Conservation (phyloP, 2,113 vertebrate genomes). For the Cacatua alba region DNA sequence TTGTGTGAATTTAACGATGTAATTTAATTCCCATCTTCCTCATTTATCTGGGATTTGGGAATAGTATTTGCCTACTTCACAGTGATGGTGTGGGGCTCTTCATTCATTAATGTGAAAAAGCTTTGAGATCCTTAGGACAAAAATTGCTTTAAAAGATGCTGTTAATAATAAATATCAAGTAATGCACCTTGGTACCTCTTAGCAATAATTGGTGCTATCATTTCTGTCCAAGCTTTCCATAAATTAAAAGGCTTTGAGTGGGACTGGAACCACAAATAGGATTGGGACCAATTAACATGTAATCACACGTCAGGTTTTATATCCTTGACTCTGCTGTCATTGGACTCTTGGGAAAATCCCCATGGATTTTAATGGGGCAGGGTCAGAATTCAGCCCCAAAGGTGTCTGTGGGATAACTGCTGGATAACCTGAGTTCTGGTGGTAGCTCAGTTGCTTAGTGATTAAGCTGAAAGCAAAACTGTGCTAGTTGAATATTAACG, state of each 20-base stretch:
- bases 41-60: not conserved
- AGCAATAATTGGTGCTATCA: slow-evolving; percentile 41
- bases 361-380: not conserved
- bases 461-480: slow-evolving; percentile 20
- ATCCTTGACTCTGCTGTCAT: slow-evolving; percentile 11
- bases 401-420: not conserved
- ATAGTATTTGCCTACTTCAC: slow-evolving; percentile 41
- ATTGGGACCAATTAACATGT: slow-evolving; percentile 39
- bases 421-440: not conserved
- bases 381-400: slow-evolving; percentile 24
- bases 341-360: slow-evolving; percentile 5
- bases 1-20: not conserved
- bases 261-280: not conserved
- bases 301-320: slow-evolving; percentile 27
- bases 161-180: slow-evolving; percentile 62
- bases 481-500: slow-evolving; percentile 26
- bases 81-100: not conserved
- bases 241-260: slow-evolving; percentile 60
- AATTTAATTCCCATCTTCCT: slow-evolving; percentile 21
- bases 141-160: slow-evolving; percentile 50
- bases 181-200: slow-evolving; percentile 57
- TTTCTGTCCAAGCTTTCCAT: slow-evolving; percentile 24
- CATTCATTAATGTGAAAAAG: slow-evolving; percentile 45
- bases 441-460: slow-evolving; percentile 52
- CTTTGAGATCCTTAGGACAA: slow-evolving; percentile 33